Base-by-base conservation (phyloP, 2,113 vertebrate species). In the Solenodon paradoxus region DNA sequence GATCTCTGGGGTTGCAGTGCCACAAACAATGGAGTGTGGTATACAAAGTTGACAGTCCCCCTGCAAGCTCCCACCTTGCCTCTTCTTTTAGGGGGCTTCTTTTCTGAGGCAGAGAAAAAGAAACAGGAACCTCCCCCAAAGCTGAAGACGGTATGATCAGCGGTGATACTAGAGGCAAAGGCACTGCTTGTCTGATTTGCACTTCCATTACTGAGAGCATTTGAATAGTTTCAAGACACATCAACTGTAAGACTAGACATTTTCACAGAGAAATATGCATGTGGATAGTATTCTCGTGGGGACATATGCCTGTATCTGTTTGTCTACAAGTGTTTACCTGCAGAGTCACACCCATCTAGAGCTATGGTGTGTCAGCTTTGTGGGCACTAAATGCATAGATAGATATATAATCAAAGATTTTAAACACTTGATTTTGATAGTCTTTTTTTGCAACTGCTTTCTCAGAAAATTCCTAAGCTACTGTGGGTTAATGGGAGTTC, bases 401-500 rank as follows among this genome's bases (percentile, higher is more conserved):
- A 13, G 74, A 64, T 86, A 10, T 92, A 53, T 79, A 64, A 94
- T 90, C 88, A 77, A 96, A 79, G 28, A 69, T 92, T 95, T 92
- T 66, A 75, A 93, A 63, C 45, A 32, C 82, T 93, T 83, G 89
- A 90, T 88, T 97, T 96, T 91, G 71, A 82, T 38, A 28, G 55
- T 95, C 90, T 94, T 42, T 16, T n/a, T 85, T 32, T 55, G 96
- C 81, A 79, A 66, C 71, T 92, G 78, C 38, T 92, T 32, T 82
- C 74, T 72, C 85, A 92, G 79, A 89, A 74, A 97, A 97, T 97
- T 97, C 75, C 92, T 92, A 78, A 97, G 63, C 96, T 97, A 57
- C 47, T 78, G 19, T 57, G 95, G 53, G 82, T 93, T 97, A 98
- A 97, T 86, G 40, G 92, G 61, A 93, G 81, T 95, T 94, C 69